These are phyloP conservation scores for Sycophaga agraensis DNA, from an alignment of 1,140 invertebrate species.

Conservation along the genomic window DNA sequence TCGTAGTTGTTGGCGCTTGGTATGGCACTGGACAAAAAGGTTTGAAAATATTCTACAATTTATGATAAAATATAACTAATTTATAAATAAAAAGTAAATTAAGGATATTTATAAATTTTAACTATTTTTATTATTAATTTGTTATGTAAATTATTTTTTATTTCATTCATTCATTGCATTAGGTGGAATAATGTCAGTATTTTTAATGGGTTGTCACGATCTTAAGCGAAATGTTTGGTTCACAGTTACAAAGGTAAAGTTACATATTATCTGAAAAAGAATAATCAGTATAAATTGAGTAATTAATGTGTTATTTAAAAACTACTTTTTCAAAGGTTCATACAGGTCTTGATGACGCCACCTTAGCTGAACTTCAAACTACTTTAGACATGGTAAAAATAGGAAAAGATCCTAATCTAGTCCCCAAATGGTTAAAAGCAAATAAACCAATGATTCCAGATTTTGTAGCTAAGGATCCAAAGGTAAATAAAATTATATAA, in stretches of 20 bases:
- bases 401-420: slow-evolving; percentile 67
- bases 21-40: slow-evolving; percentile 91
- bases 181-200: slow-evolving; percentile 89
- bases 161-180: slow-evolving; percentile 11
- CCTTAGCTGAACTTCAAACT: slow-evolving; percentile 74
- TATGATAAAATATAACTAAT: no score
- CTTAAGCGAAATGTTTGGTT: slow-evolving; percentile 69
- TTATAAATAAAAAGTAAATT: no score
- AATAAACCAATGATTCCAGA: slow-evolving; percentile 85
- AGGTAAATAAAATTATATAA: slow-evolving; percentile 48
- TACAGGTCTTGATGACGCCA: slow-evolving; percentile 83
- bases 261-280: no score
- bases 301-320: not conserved
- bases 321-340: slow-evolving; percentile 61
- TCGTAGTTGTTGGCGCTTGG: slow-evolving; percentile 91
- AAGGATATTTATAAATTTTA: no score
- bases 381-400: slow-evolving; percentile 82
- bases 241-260: slow-evolving; percentile 79
- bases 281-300: no score
- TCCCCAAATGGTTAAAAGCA: slow-evolving; percentile 81
- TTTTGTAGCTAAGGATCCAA: slow-evolving; percentile 82
- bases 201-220: slow-evolving; percentile 89
- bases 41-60: slow-evolving; percentile 26
- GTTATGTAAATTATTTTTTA: not conserved
- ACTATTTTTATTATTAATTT: not conserved